A percentile compares a stretch with the other conserved stretches of the same genome.
phyloP scores from a whole-genome alignment of 2,113 vertebrate genomes.

The Brachirus orientalis region DNA sequence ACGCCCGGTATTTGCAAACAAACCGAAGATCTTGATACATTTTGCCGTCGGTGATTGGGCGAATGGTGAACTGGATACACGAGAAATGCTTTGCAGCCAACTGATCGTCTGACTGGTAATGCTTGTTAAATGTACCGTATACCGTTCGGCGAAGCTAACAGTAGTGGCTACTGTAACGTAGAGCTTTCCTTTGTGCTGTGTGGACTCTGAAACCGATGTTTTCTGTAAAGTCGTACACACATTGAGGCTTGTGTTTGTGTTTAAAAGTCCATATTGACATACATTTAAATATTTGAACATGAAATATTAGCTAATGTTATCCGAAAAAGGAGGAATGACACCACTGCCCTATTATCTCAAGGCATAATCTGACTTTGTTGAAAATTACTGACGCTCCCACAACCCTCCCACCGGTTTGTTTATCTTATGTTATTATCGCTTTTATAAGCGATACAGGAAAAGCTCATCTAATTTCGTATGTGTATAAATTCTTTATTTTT shows the following conservation, averaged over 20 bases:
- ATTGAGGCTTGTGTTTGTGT: not conserved
- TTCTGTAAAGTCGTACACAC: not conserved
- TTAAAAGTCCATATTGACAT: not conserved
- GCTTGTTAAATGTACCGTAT: conserved; percentile 4
- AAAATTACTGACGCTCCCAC: not conserved
- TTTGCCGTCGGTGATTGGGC: accelerated
- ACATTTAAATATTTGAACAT: not conserved
- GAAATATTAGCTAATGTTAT: not conserved
- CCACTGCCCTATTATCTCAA: too few relatives aligned
- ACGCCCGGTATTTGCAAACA: conserved; percentile 1
- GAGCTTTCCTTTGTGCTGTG: conserved; percentile 69
- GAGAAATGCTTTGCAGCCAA: not conserved
- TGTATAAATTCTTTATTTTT: too few relatives aligned
- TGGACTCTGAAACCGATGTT: conserved; percentile 1
- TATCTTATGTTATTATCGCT: too few relatives aligned
- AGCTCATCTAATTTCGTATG: not conserved
- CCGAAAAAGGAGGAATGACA: not conserved
- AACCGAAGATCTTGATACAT: accelerated
- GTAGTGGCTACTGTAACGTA: conserved; percentile 29
- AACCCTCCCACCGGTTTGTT: not conserved
- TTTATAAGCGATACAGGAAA: not conserved
- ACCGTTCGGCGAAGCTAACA: conserved; percentile 56
- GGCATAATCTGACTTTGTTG: not conserved
- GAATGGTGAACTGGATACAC: accelerated
- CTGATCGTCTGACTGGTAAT: not conserved